phyloP scores from a whole-genome alignment of 2,888 invertebrate species.

The Ichneumoninae sp. region DNA sequence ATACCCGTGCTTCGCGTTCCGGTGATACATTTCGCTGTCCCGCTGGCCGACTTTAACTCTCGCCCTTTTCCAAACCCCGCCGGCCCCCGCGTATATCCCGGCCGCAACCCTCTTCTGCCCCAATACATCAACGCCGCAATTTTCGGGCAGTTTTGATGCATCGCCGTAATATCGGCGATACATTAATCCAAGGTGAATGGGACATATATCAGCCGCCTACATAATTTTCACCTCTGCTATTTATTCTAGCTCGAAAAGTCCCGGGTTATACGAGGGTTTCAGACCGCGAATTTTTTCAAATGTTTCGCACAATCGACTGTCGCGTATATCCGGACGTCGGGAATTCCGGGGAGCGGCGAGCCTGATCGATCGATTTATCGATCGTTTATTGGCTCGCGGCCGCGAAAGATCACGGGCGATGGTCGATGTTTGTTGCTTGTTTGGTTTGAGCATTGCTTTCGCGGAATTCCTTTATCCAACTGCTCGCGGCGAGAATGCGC shows the following conservation, averaged over 20 bases:
- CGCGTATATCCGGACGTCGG: constrained; percentile 2
- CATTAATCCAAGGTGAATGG: constrained; percentile 80
- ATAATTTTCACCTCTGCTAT: constrained; percentile 77
- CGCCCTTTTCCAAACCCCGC: constrained; percentile 43
- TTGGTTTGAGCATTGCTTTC: neutral
- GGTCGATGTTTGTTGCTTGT: constrained; percentile 2
- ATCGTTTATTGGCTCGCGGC: constrained; percentile 21
- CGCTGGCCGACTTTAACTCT: constrained; percentile 64
- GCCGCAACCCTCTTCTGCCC: constrained; percentile 59
- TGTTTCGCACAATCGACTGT: constrained; percentile 9
- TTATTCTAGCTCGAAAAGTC: constrained; percentile 64
- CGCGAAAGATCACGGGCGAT: constrained; percentile 53
- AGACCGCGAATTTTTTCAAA: constrained; percentile 68
- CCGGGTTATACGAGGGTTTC: constrained; percentile 21
- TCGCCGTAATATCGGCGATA: constrained; percentile 80
- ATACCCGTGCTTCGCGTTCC: constrained; percentile 62
- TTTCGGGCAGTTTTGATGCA: constrained; percentile 80
- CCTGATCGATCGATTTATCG: constrained; percentile 55
- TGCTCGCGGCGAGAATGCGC: neutral
- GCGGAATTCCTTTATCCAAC: constrained; percentile 16
- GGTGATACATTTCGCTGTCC: constrained; percentile 65
- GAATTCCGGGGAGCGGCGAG: constrained; percentile 2
- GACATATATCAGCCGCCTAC: constrained; percentile 77
- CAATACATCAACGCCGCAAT: constrained; percentile 78
- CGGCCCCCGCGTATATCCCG: constrained; percentile 15